A percentile compares a stretch with the other conserved stretches of the same genome.
Evolutionary conservation across 1,140 invertebrate species (phyloP).

Genomic region (Mizuhopecten yessoensis): DNA sequence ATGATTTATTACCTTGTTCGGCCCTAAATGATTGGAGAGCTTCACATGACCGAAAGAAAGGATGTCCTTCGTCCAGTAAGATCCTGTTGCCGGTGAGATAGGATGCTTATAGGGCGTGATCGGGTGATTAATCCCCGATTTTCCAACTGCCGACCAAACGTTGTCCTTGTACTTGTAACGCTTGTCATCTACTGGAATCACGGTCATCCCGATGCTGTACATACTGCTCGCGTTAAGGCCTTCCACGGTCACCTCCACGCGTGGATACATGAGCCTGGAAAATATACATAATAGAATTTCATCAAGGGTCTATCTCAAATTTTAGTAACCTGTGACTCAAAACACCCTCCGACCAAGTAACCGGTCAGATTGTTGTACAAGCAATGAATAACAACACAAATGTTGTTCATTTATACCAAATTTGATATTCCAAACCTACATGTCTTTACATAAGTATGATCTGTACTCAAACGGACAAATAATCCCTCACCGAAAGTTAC

Average conservation of each 20-base stretch:
- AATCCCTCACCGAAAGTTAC: too few species aligned
- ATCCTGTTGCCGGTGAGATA: neutral
- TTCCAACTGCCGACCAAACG: neutral
- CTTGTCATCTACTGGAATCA: neutral
- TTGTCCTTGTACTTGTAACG: conserved; percentile 15
- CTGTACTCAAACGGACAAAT: too few species aligned
- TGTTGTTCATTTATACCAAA: too few species aligned
- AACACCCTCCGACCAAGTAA: too few species aligned
- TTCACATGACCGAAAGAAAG: neutral
- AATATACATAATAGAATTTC: neutral
- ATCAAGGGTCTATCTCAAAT: too few species aligned
- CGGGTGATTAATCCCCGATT: neutral
- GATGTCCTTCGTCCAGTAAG: neutral
- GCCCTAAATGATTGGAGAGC: neutral
- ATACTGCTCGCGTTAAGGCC: neutral
- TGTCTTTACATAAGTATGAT: too few species aligned
- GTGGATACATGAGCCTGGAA: neutral
- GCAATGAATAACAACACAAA: too few species aligned
- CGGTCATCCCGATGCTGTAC: neutral
- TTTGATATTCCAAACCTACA: too few species aligned
- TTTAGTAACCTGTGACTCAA: too few species aligned
- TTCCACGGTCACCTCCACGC: neutral
- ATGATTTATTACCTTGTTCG: neutral
- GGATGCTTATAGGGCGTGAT: neutral
- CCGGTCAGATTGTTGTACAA: too few species aligned